Evolutionary conservation across 2,888 invertebrate genomes (phyloP).

Genomic region (Unio delphinus): DNA sequence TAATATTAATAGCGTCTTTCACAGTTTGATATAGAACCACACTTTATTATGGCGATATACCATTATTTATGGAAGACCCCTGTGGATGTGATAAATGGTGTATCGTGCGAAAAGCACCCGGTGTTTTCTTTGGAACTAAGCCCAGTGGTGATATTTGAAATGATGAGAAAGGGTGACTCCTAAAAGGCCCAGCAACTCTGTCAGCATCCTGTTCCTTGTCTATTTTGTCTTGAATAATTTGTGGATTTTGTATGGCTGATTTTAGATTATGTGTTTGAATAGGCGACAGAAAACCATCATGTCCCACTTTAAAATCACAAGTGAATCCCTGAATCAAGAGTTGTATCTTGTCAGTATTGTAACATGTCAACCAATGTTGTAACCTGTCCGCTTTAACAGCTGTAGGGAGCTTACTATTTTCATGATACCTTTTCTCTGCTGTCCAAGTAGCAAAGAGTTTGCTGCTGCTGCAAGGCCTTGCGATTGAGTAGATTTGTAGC

Average conservation of each 20-base stretch:
- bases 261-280: constrained; percentile 1
- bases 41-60: constrained; percentile 8
- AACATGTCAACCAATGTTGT: too few species aligned
- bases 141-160: constrained; percentile 10
- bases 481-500: too few species aligned
- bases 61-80: constrained; percentile 15
- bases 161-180: background rate
- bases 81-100: constrained; percentile 20
- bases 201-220: constrained; percentile 6
- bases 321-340: too few species aligned
- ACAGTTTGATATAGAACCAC: constrained; percentile 13
- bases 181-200: constrained; percentile 11
- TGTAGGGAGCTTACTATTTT: too few species aligned
- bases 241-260: background rate
- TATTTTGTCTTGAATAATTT: background rate
- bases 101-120: constrained; percentile 9
- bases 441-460: too few species aligned
- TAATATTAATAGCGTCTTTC: constrained; percentile 13
- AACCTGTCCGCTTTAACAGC: too few species aligned
- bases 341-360: too few species aligned
- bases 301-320: too few species aligned
- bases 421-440: too few species aligned
- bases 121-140: background rate
- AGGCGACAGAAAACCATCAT: background rate
- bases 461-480: too few species aligned